These are phyloP conservation scores for Melanostoma mellinum DNA, from an alignment of 2,888 invertebrate species.

Conservation along the genomic window DNA sequence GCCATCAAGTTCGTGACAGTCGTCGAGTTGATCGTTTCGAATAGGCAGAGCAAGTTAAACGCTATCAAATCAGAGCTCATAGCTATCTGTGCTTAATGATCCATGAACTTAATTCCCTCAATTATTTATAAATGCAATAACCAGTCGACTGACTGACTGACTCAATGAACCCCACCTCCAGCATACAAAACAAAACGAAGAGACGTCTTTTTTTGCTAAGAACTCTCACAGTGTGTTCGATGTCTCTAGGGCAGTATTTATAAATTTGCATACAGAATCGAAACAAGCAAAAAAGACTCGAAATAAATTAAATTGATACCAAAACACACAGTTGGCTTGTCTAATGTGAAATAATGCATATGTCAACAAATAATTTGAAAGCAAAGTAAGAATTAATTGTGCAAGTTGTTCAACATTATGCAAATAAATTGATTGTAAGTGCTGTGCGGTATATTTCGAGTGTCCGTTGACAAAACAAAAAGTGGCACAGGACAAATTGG, in stretches of 20 bases:
- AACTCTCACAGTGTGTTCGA: background rate
- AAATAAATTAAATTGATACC: constrained; percentile 30
- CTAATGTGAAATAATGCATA: constrained; percentile 14
- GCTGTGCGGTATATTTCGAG: constrained; percentile 3
- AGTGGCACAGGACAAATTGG: constrained; percentile 10
- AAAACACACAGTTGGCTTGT: constrained; percentile 7
- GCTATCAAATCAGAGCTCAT: constrained; percentile 8
- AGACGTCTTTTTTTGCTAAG: constrained; percentile 1
- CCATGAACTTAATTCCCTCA: constrained; percentile 51
- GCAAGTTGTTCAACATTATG: constrained; percentile 31
- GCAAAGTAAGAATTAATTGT: constrained; percentile 30
- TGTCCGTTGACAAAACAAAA: constrained; percentile 3
- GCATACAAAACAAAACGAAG: too few species aligned
- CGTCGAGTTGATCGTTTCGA: background rate
- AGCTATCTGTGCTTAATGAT: constrained; percentile 41
- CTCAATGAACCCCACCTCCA: constrained; percentile 22
- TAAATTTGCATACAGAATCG: constrained; percentile 37
- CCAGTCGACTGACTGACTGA: background rate
- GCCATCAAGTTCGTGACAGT: constrained; percentile 32
- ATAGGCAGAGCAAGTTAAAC: background rate
- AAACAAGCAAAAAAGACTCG: background rate
- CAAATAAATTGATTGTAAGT: constrained; percentile 29
- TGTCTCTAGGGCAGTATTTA: constrained; percentile 34
- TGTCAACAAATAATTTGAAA: constrained; percentile 45
- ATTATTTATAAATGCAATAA: constrained; percentile 46